Evolutionary conservation across 1,140 invertebrate genomes (phyloP), one percentile per base, ranked within the genome.

Genomic region (Procambarus virginalis): DNA sequence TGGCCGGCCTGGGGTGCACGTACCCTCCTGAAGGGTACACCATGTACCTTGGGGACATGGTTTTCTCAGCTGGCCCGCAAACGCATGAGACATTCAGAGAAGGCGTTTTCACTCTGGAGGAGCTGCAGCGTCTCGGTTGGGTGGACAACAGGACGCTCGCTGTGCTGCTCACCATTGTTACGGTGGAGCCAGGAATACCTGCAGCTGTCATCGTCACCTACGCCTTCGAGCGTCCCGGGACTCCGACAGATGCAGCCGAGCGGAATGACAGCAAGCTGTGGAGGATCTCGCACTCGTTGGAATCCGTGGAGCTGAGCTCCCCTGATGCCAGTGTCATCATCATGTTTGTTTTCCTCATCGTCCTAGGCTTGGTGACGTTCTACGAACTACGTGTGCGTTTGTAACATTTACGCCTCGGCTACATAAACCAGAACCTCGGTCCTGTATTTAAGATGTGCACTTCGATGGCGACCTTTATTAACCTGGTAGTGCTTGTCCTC

Each of bases 21-120:
- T 82, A 82, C 80, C 80, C 80, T 45, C 80, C 55, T 1, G 60
- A 60, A 14, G 80, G 80, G 3, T 82, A 82, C 17, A 82, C 22
- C 45, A 64, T 82, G 22, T 82, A 82, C 55, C 22, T 82, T 49
- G 80, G 80, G 22, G 80, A 82, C 55, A 8, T 82, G 6, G 5
- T 34, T 49, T n/a, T 14, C 58, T 8, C 12, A 34, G n/a, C 5
- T 17, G 10, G n/a, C 64, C 64, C 14, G 5, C 64, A 58, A 14
- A 14, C 14, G 64, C 14, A 4, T 10, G 2, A 10, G 64, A 68
- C 17, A 17, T 20, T 6, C 4, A 34, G 80, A 64, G 55, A 82
- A 5, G 51, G 55, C 55, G 58, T 82, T 0, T 2, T 3, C 14
- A 5, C 60, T 3, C 80, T 82, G 22, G 45, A 46, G 2, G 80